Conservation (phyloP, 2,113 vertebrate species). For the Tyto alba region DNA sequence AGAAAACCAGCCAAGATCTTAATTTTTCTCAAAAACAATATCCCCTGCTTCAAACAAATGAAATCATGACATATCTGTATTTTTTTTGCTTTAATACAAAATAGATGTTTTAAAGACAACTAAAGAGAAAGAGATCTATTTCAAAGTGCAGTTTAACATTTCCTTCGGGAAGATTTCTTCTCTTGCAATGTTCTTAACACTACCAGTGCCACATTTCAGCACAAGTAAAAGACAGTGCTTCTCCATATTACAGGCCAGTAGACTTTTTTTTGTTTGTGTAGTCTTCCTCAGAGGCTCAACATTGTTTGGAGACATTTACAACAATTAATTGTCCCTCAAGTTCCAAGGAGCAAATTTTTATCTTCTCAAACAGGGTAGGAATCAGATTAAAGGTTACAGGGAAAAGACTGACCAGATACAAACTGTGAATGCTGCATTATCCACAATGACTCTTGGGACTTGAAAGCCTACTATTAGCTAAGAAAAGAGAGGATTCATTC, state of each 20-base stretch:
- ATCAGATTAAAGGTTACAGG: background rate
- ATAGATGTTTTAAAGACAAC: conserved; percentile 14
- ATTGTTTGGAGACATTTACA: background rate
- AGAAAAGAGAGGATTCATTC: background rate
- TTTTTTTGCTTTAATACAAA: background rate
- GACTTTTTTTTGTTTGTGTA: background rate
- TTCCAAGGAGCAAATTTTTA: background rate
- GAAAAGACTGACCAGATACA: background rate
- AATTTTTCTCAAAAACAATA: background rate
- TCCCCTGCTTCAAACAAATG: background rate
- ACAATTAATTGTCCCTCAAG: background rate
- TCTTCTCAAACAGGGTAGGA: background rate
- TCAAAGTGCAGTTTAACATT: background rate
- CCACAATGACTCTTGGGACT: background rate
- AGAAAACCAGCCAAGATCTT: background rate
- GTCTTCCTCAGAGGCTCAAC: background rate
- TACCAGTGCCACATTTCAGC: background rate
- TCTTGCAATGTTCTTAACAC: background rate
- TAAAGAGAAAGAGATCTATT: background rate
- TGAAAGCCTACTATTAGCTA: background rate
- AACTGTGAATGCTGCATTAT: background rate
- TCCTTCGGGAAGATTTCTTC: background rate
- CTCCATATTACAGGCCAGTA: background rate
- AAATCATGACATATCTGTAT: background rate
- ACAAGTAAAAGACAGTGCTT: background rate